These are phyloP conservation scores for Embidobia sp. DNA, from an alignment of 2,888 invertebrate genomes.

Conservation along the genomic window DNA sequence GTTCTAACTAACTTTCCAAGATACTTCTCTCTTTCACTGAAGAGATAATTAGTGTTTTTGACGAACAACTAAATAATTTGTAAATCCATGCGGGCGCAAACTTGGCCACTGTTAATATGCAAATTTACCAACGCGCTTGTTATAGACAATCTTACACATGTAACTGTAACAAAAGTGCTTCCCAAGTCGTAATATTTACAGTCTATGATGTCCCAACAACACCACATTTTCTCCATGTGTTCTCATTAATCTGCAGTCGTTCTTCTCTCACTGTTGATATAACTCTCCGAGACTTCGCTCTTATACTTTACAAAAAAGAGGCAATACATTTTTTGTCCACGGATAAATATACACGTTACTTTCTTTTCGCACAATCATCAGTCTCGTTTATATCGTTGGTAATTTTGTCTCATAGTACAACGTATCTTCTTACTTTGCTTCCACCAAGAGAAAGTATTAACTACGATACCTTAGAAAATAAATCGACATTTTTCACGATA, in stretches of 20 bases:
- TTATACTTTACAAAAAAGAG: conserved; percentile 53
- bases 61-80: neutral
- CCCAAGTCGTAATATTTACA: conserved; percentile 63
- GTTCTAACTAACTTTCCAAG: too few relatives aligned
- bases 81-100: neutral
- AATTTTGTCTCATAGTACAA: conserved; percentile 57
- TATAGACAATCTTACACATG: conserved; percentile 57
- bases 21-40: too few relatives aligned
- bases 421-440: conserved; percentile 31
- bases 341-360: conserved; percentile 60
- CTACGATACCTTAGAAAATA: conserved; percentile 56
- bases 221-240: conserved; percentile 46
- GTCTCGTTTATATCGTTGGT: conserved; percentile 64
- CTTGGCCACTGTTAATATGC: conserved; percentile 32
- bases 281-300: conserved; percentile 52
- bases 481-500: conserved; percentile 58
- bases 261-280: conserved; percentile 64
- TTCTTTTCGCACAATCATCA: conserved; percentile 60
- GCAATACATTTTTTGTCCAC: conserved; percentile 47
- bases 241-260: conserved; percentile 58
- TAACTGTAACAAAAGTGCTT: conserved; percentile 62
- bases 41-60: neutral
- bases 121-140: conserved; percentile 40
- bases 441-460: conserved; percentile 45
- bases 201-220: conserved; percentile 25